These are phyloP conservation scores for Cyanoderma ruficeps DNA, from an alignment of 2,113 vertebrate genomes.

Conservation along the genomic window DNA sequence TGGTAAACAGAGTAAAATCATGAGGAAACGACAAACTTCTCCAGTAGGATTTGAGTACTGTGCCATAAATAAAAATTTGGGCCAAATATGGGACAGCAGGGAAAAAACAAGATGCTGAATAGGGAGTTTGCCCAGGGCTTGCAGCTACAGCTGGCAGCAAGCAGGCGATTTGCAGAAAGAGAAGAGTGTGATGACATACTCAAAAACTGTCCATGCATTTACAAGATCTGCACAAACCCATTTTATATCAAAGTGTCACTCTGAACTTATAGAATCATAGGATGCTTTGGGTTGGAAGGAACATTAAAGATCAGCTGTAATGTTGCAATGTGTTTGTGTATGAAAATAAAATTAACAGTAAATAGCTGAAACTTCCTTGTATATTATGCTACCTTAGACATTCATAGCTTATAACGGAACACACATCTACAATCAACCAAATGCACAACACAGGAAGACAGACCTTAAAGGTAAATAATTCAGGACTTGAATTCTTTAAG, in stretches of 20 bases:
- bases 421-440: neutral
- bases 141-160: neutral
- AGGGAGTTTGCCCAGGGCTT: neutral
- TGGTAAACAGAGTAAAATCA: neutral
- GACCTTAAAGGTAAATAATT: conserved; percentile 62
- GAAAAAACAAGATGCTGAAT: neutral
- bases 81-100: neutral
- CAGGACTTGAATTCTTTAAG: conserved; percentile 38
- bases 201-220: neutral
- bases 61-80: neutral
- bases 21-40: neutral
- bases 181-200: neutral
- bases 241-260: neutral
- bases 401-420: neutral
- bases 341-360: neutral
- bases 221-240: neutral
- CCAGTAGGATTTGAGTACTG: neutral
- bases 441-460: neutral
- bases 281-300: neutral
- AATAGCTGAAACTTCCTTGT: neutral
- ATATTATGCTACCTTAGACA: neutral
- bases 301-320: neutral
- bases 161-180: neutral
- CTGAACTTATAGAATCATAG: neutral
- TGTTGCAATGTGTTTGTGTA: neutral